Percentiles rank a stretch among this genome's conserved stretches.
Evolutionary conservation across 1,140 invertebrate genomes (phyloP).

Genomic region (Drosophila orosa): DNA sequence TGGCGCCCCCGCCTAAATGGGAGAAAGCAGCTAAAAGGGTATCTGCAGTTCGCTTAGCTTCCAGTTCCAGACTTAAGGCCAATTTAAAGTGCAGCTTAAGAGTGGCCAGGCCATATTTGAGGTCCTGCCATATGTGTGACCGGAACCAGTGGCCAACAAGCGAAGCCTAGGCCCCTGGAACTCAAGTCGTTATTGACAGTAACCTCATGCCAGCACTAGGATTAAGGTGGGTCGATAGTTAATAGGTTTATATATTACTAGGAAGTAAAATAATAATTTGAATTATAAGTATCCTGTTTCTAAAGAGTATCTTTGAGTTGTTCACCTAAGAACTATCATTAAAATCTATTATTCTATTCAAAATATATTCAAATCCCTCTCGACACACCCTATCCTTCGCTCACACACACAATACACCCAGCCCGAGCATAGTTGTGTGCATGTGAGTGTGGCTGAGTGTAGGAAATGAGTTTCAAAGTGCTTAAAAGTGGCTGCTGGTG

Average conservation of each 20-base stretch:
- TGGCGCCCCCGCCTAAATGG: conserved; percentile 4
- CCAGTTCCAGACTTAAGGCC: conserved; percentile 18
- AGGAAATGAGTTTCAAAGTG: conserved; percentile 80
- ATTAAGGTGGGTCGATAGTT: not conserved
- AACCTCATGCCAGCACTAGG: not conserved
- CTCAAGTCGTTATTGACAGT: conserved; percentile 58
- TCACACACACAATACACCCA: conserved; percentile 1
- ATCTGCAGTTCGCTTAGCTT: conserved; percentile 11
- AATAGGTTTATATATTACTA: not conserved
- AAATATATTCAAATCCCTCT: not conserved
- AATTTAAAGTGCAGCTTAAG: conserved; percentile 45
- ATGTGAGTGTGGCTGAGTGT: conserved; percentile 71
- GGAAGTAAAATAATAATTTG: not conserved
- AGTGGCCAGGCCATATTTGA: conserved; percentile 39
- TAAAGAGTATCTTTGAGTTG: not conserved
- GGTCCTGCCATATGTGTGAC: conserved; percentile 47
- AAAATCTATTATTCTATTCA: not conserved
- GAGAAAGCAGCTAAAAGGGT: conserved; percentile 11
- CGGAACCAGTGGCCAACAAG: conserved; percentile 47
- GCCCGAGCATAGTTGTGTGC: conserved; percentile 42
- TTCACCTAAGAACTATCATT: not conserved
- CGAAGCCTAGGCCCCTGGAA: conserved; percentile 24
- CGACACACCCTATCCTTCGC: conserved; percentile 4
- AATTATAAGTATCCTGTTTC: not conserved
- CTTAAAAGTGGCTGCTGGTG: conserved; percentile 72